Conservation (phyloP, 2,113 vertebrate species). For the Onychostoma macrolepis region DNA sequence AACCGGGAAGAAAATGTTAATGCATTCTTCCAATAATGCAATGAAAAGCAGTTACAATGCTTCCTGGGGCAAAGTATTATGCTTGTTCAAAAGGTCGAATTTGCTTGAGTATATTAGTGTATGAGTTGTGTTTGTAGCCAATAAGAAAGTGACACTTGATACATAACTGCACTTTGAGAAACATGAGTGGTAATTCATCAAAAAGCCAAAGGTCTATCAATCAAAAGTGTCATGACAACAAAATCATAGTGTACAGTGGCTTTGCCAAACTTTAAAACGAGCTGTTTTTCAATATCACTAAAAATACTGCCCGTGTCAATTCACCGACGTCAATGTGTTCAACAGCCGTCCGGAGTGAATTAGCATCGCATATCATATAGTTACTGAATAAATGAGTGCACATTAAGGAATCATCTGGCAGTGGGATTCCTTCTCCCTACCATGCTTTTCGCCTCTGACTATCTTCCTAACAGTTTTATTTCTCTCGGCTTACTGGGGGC, state of each 20-base stretch:
- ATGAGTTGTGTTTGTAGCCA: constrained; percentile 24
- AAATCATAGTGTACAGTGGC: background rate
- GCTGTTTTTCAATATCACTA: background rate
- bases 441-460: constrained; percentile 4
- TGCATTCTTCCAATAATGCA: constrained; percentile 36
- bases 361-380: background rate
- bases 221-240: background rate
- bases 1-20: constrained; percentile 44
- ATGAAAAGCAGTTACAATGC: constrained; percentile 37
- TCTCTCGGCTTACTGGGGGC: constrained; percentile 50
- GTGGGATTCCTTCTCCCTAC: background rate
- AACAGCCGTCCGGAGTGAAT: background rate
- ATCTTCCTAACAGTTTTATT: constrained; percentile 54
- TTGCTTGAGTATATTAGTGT: constrained; percentile 28
- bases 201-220: constrained; percentile 20
- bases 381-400: constrained; percentile 29
- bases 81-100: constrained; percentile 28
- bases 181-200: constrained; percentile 37
- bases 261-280: background rate
- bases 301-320: background rate
- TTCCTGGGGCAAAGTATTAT: constrained; percentile 34
- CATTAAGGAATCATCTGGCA: constrained; percentile 26
- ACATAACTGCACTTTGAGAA: constrained; percentile 1
- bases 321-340: background rate
- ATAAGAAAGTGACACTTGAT: constrained; percentile 34